These are phyloP conservation scores for Strongylocentrotus purpuratus DNA, from an alignment of 35 echinoderm and acorn worm species.

Conservation along the genomic window DNA sequence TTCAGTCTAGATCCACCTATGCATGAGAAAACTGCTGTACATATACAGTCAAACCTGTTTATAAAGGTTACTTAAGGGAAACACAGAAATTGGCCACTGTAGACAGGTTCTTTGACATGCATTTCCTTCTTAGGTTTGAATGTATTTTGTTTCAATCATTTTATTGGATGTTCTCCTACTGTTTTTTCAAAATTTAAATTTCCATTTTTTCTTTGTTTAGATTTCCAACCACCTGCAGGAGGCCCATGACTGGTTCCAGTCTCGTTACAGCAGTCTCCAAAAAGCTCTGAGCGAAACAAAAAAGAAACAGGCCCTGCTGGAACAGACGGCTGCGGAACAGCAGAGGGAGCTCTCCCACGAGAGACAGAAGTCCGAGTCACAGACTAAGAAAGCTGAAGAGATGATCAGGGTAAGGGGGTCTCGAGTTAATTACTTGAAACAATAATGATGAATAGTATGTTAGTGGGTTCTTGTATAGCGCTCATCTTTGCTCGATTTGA, in stretches of 20 bases:
- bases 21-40: no score
- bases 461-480: no score
- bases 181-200: neutral
- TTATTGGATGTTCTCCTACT: neutral
- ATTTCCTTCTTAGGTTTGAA: no score
- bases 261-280: slow-evolving; percentile 67
- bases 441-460: no score
- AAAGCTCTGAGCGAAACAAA: slow-evolving; percentile 58
- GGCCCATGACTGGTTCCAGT: slow-evolving; percentile 81
- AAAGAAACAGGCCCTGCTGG: slow-evolving; percentile 53
- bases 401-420: slow-evolving; percentile 64
- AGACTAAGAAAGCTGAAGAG: slow-evolving; percentile 71
- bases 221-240: slow-evolving; percentile 77
- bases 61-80: no score
- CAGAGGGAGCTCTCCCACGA: slow-evolving; percentile 62
- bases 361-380: slow-evolving; percentile 56
- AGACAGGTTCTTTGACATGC: no score
- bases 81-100: no score
- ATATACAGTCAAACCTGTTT: no score
- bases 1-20: no score
- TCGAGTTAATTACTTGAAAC: neutral
- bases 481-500: no score
- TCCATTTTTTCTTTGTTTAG: slow-evolving; percentile 7
- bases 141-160: no score
- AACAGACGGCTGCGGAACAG: slow-evolving; percentile 58